Evolutionary conservation across 2,888 invertebrate species (phyloP), one percentile per base, ranked within the genome.

Genomic region (Camponotus fellah): DNA sequence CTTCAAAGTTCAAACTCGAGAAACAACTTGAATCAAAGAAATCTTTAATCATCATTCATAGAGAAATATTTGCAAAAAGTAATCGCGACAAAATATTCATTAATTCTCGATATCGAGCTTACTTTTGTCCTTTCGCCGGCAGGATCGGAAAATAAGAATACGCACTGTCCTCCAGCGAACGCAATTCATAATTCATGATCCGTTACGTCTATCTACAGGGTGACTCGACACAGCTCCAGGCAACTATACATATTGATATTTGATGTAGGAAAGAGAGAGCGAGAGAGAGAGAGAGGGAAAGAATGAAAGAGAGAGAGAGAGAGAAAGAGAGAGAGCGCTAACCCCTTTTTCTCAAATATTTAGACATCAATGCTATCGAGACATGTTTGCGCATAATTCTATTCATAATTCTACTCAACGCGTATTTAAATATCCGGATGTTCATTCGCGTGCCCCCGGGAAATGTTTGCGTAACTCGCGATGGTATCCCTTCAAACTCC

Each of bases 151-250:
- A n/a, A 62, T 66, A 77, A 87, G 82, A 64, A 40, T 83, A 84
- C 79, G 83, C 76, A 77, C 53, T 66, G 64, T 65, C 83, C 77
- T 65, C 66, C 79, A 43, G 37, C 77, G 34, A 71, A 77, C 34
- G 65, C 74, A 53, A 91, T 91, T 90, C 85, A 90, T 90, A 89
- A 91, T 91, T 91, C 88, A 91, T 89, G 83, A 83, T 84, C 87
- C 85, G 86, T 90, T 89, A 90, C 86, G 66, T 85, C 82, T 77
- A 32, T 69, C 86, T 21, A 64, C 60, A 40, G 66, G 76, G 21
- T 79, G 43, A 32, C 21, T 72, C 64, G 34, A n/a, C 14, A 4
- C 37, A 60, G 26, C 71, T 64, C 69, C 71, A 62, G 66, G 71
- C 68, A 64, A 82, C 89, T 87, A 87, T 89, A 87, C 89, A 89